Evolutionary conservation across 2,797 vertebrate species (phyloP).

Genomic region (Lacerta viridis): DNA sequence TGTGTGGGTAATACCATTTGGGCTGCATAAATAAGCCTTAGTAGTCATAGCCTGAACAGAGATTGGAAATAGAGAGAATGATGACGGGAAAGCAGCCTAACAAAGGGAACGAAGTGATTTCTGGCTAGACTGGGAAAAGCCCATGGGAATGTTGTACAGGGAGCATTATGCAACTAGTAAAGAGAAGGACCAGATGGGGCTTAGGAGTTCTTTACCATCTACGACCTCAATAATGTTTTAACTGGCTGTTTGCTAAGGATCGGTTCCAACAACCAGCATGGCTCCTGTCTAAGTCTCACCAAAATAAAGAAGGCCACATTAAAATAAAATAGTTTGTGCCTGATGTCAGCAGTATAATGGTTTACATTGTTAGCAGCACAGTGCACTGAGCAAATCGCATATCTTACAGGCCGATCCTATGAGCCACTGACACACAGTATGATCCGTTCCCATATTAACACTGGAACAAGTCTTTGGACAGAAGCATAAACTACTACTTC

Average conservation of each 20-base stretch:
- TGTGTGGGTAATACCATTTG: background rate
- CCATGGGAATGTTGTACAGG: background rate
- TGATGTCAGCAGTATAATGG: conserved; percentile 16
- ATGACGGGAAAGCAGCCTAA: background rate
- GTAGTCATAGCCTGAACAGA: background rate
- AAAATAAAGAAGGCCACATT: background rate
- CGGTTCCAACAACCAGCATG: conserved; percentile 23
- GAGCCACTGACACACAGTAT: background rate
- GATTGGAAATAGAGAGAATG: background rate
- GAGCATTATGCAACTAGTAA: conserved; percentile 30
- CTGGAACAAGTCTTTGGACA: background rate
- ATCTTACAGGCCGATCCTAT: conserved; percentile 11
- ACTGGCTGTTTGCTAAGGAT: conserved; percentile 22
- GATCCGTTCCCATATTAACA: background rate
- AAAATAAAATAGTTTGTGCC: conserved; percentile 5
- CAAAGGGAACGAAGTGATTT: background rate
- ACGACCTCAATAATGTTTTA: conserved; percentile 44
- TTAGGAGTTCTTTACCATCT: conserved; percentile 40
- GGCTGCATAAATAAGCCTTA: background rate
- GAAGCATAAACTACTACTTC: background rate
- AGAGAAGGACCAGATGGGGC: conserved; percentile 27
- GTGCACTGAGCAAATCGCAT: background rate
- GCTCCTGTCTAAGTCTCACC: background rate
- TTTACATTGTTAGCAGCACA: background rate
- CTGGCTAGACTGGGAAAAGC: conserved; percentile 7